Evolutionary conservation across 2,888 invertebrate genomes (phyloP).

Genomic region (Nycteola revayana): DNA sequence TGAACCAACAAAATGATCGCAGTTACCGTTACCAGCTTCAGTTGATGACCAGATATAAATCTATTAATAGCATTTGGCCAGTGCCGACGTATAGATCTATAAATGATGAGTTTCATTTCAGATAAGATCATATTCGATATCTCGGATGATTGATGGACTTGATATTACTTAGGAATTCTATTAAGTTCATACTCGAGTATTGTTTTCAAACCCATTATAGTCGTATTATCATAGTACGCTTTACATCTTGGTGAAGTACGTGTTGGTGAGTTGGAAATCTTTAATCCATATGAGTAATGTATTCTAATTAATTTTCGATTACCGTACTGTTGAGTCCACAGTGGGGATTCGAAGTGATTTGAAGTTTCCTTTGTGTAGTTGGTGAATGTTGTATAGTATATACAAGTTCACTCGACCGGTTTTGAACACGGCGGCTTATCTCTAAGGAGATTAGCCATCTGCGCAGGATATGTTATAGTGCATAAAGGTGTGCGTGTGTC

Average conservation of each 20-base stretch:
- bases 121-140: slow-evolving; percentile 77
- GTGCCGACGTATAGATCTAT: slow-evolving; percentile 75
- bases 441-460: too few species aligned
- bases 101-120: slow-evolving; percentile 81
- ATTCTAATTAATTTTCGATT: slow-evolving; percentile 35
- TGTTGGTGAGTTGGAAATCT: neutral
- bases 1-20: slow-evolving; percentile 62
- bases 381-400: too few species aligned
- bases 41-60: slow-evolving; percentile 78
- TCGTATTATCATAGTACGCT: slow-evolving; percentile 65
- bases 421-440: too few species aligned
- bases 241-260: slow-evolving; percentile 12
- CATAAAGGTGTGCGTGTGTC: too few species aligned
- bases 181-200: slow-evolving; percentile 61
- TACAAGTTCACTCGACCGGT: too few species aligned
- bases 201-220: slow-evolving; percentile 72
- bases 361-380: too few species aligned
- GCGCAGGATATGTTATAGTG: too few species aligned
- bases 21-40: slow-evolving; percentile 74
- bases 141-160: slow-evolving; percentile 73
- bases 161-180: slow-evolving; percentile 74
- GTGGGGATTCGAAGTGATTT: too few species aligned
- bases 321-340: neutral
- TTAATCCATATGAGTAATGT: slow-evolving; percentile 17
- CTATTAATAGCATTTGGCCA: slow-evolving; percentile 79